These are phyloP conservation scores for Erithacus rubecula DNA, from an alignment of 2,797 vertebrate species.

Conservation along the genomic window DNA sequence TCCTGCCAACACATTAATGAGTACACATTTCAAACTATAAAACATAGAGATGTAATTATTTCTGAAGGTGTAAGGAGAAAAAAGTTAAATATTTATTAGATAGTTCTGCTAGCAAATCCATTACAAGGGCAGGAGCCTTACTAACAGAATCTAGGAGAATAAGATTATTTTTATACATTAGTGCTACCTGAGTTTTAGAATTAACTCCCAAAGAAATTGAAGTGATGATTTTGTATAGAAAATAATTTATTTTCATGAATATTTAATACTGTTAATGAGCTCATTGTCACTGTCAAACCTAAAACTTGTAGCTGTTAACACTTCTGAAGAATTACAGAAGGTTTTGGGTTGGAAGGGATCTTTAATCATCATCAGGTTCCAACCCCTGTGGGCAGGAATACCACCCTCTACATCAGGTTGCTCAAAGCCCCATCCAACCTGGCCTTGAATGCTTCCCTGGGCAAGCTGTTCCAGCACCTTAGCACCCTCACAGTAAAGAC, in stretches of 20 bases:
- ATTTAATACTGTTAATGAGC: not conserved
- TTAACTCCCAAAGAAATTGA: not conserved
- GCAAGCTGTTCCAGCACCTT: not conserved
- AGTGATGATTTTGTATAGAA: not conserved
- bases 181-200: not conserved
- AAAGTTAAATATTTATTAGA: slow-evolving; percentile 49
- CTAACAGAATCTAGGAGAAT: not conserved
- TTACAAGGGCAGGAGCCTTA: not conserved
- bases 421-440: not conserved
- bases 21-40: slow-evolving; percentile 23
- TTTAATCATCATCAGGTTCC: not conserved
- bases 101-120: not conserved
- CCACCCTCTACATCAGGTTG: not conserved
- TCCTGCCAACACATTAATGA: slow-evolving; percentile 37
- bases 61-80: slow-evolving; percentile 9
- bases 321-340: not conserved
- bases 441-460: not conserved
- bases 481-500: not conserved
- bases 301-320: not conserved
- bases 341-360: not conserved
- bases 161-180: not conserved
- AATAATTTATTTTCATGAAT: not conserved
- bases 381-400: not conserved
- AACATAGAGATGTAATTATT: slow-evolving; percentile 45
- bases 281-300: not conserved